Evolutionary conservation across 1,140 invertebrate genomes (phyloP), one percentile per base, ranked within the genome.

Genomic region (Conus betulinus): DNA sequence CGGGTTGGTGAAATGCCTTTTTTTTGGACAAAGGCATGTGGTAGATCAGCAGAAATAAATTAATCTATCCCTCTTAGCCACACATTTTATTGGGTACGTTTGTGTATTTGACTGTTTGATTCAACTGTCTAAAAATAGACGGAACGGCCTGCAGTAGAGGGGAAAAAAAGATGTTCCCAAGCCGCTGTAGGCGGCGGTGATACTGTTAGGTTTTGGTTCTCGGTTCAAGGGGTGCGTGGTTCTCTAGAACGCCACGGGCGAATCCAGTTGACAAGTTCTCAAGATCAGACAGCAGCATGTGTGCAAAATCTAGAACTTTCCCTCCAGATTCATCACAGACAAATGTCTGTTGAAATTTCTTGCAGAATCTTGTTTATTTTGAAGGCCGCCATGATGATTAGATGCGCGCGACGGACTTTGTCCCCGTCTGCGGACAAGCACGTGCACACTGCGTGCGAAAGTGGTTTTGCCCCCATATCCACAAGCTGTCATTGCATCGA

Each of bases 361-460:
- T 7, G 67, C 20, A 6, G 23, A 71, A 23, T 71, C 17, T 63
- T 63, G 67, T 71, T 71, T 71, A 71, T 71, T 71, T 71, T 5
- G 8, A 71, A 10, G 20, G 3, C 67, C 67, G 67, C 67, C 67
- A 71, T 71, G 67, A 63, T 63, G 60, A 71, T 71, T 20, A 71
- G 67, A 71, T 71, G 67, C 67, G 67, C 3, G 67, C 67, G 67
- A 71, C 67, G 67, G 67, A 71, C 67, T 71, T 71, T 71, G 67
- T 71, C 23, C 67, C 20, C 13, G 20, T 71, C 67, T 23, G 67
- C 67, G 67, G 67, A 71, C 67, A 71, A 71, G 67, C 67, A 71
- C 67, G 67, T 71, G 67, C 67, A 23, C 67, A 71, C 67, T 71
- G 67, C 67, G 67, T 71, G 3, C 3, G 67, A 71, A 71, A 71